Evolutionary conservation across 2,113 vertebrate species (phyloP), one percentile per base, ranked within the genome.

Genomic region (Emydocephalus ijimae): DNA sequence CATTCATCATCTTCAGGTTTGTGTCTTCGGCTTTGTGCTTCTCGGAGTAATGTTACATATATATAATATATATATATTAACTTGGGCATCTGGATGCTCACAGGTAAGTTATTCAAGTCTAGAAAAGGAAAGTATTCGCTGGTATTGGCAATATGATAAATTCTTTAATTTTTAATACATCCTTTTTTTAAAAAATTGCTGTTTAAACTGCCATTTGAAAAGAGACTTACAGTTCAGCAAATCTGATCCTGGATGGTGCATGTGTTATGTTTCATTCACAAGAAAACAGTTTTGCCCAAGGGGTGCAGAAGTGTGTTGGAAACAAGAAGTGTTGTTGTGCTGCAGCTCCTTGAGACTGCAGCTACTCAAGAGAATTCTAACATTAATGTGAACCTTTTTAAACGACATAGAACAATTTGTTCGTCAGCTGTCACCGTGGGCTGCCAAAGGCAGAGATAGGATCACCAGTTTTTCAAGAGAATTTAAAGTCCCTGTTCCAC

Each of bases 231-330:
- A 12, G 20, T 64, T 90, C 92, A 54, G 89, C 85, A 90, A 43
- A 64, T 43, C n/a, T 93, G 90, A 94, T 93, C 93, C 95, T 85
- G 10, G 5, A 91, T 57, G 50, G 24, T 69, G 1, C 34, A 50
- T 95, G 56, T 96, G 91, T 96, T 96, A 94, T 95, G 93, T 26
- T 96, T 89, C 57, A 39, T 90, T 95, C 88, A 89, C 93, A 95
- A 96, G 93, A 92, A 91, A 96, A 91, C 88, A 14, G 50, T 87
- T 95, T 94, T 96, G 95, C 94, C 93, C 95, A 94, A 3, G 29
- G 95, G 92, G 39, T 95, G 94, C 94, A 39, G 56, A 87, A 69
- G 55, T 81, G 74, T 94, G 88, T 61, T 96, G 95, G 95, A 96
- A 95, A 95, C 92, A 96, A 96, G 92, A 43, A 86, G 15, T 92